Evolutionary conservation across 2,113 vertebrate species (phyloP), one percentile per base, ranked within the genome.

Genomic region (Murina feae): DNA sequence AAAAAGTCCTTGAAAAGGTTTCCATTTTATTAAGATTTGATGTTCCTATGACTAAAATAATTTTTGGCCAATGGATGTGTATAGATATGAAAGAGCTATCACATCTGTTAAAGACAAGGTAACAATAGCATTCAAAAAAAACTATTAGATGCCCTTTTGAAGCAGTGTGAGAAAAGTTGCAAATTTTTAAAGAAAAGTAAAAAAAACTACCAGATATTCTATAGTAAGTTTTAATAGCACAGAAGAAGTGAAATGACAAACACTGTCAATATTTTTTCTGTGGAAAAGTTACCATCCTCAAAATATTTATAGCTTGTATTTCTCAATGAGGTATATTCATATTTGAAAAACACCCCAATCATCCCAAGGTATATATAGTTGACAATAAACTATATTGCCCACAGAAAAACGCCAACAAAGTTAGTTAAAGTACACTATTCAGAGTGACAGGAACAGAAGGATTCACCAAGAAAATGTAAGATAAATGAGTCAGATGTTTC

Each of bases 21-120:
- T 75, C 78, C 18, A 68, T 85, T 91, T 95, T 90, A 84, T 37
- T 10, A 88, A 72, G 35, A 93, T 58, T 37, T 69, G 16, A 68
- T 91, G 47, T 80, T 86, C n/a, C 9, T 51, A n/a, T 32, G 90
- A 68, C 35, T 86, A 86, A 91, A 95, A 88, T 82, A 87, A 51
- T 60, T 87, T 86, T 60, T 88, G 80, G 71, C 37, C 58, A 95
- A 72, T 39, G 28, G 30, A 66, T 55, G 42, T n/a, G 55, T 51
- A 79, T 30, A 55, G 16, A 91, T 86, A 28, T 74, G n/a, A 71
- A 69, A 92, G 21, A 58, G 49, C 37, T 86, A 7, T 78, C 42
- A 80, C 13, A 63, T 35, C 20, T 94, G 63, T 72, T 47, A 96
- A 93, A 91, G 13, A 72, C 3, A 89, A 71, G 8, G 16, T 76